Conservation (phyloP, 2,797 vertebrate genomes). For the Phoebastria nigripes region DNA sequence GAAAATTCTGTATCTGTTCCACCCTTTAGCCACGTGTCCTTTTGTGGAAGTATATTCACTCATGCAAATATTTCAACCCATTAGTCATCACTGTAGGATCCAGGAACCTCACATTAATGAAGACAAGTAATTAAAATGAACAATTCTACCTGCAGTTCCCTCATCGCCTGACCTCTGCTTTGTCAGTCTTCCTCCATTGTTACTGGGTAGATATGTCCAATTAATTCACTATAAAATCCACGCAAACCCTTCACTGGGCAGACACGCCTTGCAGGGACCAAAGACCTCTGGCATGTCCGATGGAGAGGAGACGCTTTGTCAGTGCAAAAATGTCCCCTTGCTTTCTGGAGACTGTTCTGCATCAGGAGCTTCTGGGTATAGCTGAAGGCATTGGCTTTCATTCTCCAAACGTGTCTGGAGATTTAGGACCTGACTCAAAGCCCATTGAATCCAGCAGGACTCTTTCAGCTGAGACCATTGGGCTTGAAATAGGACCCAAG, state of each 20-base stretch:
- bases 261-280: background rate
- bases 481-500: background rate
- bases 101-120: slow-evolving; percentile 26
- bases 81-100: slow-evolving; percentile 6
- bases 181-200: background rate
- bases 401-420: background rate
- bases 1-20: background rate
- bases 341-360: background rate
- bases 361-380: background rate
- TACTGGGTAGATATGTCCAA: background rate
- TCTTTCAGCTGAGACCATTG: background rate
- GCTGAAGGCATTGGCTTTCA: background rate
- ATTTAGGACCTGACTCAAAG: background rate
- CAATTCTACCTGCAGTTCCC: background rate
- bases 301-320: background rate
- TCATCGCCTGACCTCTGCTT: background rate
- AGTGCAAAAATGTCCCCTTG: background rate
- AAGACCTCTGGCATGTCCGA: background rate
- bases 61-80: slow-evolving; percentile 8
- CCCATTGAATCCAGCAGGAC: background rate
- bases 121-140: slow-evolving; percentile 45
- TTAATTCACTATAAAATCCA: background rate
- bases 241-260: background rate
- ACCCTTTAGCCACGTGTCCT: background rate
- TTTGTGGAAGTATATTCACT: background rate